Evolutionary conservation across 2,888 invertebrate genomes (phyloP), one percentile per base, ranked within the genome.

Genomic region (Hypselothyrea guttata): DNA sequence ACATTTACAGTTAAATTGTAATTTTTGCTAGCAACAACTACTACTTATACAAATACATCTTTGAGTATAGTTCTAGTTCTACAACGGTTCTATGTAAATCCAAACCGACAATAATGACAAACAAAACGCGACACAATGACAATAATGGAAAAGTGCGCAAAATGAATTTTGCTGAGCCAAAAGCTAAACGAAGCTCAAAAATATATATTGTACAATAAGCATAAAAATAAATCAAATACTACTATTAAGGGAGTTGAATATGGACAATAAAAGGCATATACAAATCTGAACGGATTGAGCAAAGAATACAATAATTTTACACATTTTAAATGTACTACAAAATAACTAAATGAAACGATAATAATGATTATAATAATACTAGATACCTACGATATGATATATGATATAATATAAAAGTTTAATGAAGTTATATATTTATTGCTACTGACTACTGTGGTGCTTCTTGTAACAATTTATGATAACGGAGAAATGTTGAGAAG

Each of bases 371-470:
- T 31, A 54, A 37, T 18, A 30, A n/a, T 9, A 33, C 28, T 22
- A 42, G 40, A 27, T 40, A 40, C 38, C 22, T 41, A n/a, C n/a
- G n/a, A n/a, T n/a, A n/a, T n/a, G n/a, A n/a, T n/a, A n/a, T n/a
- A n/a, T 47, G 22, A 42, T 55, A 51, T 28, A 16, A 22, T 56
- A 57, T 56, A 18, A n/a, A n/a, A n/a, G n/a, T n/a, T n/a, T 42
- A 54, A 59, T 27, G 31, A 58, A 49, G 71, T 78, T 77, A 2
- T 22, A 2, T 22, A 68, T 84, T 78, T 66, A 84, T 66, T 71
- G 78, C 78, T 84, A 77, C 48, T 82, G 63, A 84, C 84, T 82
- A 78, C 65, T 78, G 82, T 84, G 78, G 78, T 78, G 78, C 78
- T 78, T 77, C 84, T 64, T 77, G 63, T 72, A 75, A 79, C 56